Evolutionary conservation across 2,113 vertebrate genomes (phyloP), one percentile per base, ranked within the genome.

Genomic region (Mirza zaza): DNA sequence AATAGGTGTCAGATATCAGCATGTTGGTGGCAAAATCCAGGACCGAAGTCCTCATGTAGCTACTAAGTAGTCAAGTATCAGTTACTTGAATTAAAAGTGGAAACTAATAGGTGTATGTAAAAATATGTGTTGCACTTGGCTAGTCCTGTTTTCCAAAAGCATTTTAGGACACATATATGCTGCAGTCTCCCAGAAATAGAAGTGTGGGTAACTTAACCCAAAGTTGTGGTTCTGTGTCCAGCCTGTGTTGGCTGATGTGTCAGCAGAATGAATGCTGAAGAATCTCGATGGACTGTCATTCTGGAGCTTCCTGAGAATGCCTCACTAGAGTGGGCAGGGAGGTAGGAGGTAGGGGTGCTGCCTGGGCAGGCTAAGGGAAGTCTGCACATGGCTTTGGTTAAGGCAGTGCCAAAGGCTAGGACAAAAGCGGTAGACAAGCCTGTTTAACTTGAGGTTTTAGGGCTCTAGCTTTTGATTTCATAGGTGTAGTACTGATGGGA

Each of bases 131-230:
- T 17, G 8, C 63, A 42, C 86, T 68, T 90, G 91, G 82, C 80
- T 93, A 79, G 70, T 94, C 68, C 68, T 91, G 50, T 94, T 95
- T 90, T 65, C 63, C 29, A 1, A 79, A 93, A 93, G 63, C 75
- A 48, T 75, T 91, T 95, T 90, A 95, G 77, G 83, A 84, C 83
- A 83, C 50, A 65, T 79, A 93, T 59, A 73, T 59, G 63, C 75
- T 48, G 13, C 15, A 2, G 71, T 89, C 36, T 92, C 87, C 96
- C 96, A 83, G 87, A 98, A 97, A 97, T 83, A 97, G 91, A 92
- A 91, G 70, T 87, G 92, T 95, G 85, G 92, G 96, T 96, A 94
- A 95, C 63, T 91, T 75, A 95, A 97, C 76, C 89, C 93, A 97
- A 89, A 95, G 83, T 39, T 68, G 80, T 50, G n/a, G 86, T 91